Conservation (phyloP, 2,888 invertebrate species). For the Cynaeus angustus region DNA sequence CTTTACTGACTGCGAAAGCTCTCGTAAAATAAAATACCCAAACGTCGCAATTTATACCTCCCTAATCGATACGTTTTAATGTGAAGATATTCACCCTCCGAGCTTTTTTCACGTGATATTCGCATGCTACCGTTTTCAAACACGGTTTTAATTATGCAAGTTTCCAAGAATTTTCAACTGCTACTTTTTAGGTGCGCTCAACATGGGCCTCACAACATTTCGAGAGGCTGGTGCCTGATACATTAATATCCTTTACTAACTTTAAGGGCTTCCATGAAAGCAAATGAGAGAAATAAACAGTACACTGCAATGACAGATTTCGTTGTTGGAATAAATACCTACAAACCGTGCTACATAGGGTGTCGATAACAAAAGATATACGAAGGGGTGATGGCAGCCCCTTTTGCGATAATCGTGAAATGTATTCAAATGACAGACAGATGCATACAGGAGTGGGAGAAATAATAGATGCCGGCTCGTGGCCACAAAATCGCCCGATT, state of each 20-base stretch:
- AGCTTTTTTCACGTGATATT: constrained; percentile 12
- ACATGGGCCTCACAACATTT: too few species aligned
- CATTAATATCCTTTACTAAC: neutral
- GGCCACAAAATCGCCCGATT: constrained; percentile 21
- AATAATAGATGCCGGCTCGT: constrained; percentile 1
- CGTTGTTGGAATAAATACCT: neutral
- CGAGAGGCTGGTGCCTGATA: neutral
- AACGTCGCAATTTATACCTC: constrained; percentile 13
- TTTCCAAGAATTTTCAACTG: neutral
- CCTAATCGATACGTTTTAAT: constrained; percentile 13
- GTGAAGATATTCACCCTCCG: constrained; percentile 5
- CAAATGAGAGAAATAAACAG: constrained; percentile 4
- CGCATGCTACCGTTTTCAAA: constrained; percentile 4
- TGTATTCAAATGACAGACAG: neutral
- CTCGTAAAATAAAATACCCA: neutral
- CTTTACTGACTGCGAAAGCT: too few species aligned
- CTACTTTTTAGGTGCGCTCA: constrained; percentile 1
- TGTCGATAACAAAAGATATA: neutral
- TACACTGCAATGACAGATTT: constrained; percentile 3
- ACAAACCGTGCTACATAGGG: neutral
- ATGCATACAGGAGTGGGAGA: too few species aligned
- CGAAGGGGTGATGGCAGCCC: constrained; percentile 4
- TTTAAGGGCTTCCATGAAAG: constrained; percentile 1
- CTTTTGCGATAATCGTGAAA: neutral
- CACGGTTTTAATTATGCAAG: constrained; percentile 26